Evolutionary conservation across 1,140 invertebrate species (phyloP).

Genomic region (Drosophila carrolli): DNA sequence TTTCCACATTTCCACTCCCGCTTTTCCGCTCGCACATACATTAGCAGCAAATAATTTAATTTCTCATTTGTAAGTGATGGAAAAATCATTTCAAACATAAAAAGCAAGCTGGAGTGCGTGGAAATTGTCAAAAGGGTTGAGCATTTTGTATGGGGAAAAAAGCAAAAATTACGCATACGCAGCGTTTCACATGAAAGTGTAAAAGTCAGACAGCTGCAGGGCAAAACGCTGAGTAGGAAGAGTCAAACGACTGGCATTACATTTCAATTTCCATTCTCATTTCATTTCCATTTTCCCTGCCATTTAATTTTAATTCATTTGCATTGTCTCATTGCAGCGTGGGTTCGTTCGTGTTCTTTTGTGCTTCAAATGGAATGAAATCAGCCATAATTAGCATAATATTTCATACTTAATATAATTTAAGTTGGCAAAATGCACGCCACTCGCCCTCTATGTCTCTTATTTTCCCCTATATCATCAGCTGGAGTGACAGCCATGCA

Average conservation of each 20-base stretch:
- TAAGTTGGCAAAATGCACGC: constrained; percentile 70
- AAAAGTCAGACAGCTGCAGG: constrained; percentile 56
- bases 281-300: constrained; percentile 57
- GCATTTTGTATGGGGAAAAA: constrained; percentile 6
- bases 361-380: constrained; percentile 70
- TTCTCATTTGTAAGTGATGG: constrained; percentile 72
- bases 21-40: constrained; percentile 40
- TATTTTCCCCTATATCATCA: not conserved
- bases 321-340: constrained; percentile 66
- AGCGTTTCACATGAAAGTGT: constrained; percentile 68
- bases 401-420: constrained; percentile 84
- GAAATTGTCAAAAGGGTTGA: constrained; percentile 45
- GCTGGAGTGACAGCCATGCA: constrained; percentile 72
- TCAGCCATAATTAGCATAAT: constrained; percentile 83
- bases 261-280: constrained; percentile 70
- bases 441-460: not conserved
- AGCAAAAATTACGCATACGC: constrained; percentile 75
- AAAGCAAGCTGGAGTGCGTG: constrained; percentile 19
- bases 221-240: constrained; percentile 11
- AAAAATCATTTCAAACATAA: constrained; percentile 60
- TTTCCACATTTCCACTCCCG: not conserved
- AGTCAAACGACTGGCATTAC: constrained; percentile 60
- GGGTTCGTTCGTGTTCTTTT: constrained; percentile 43
- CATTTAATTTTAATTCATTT: constrained; percentile 82
- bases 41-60: constrained; percentile 82